Percentiles rank a stretch among this genome's conserved stretches.
These are phyloP conservation scores for Zaprionus taronus DNA, from an alignment of 1,140 invertebrate species.

Conservation along the genomic window DNA sequence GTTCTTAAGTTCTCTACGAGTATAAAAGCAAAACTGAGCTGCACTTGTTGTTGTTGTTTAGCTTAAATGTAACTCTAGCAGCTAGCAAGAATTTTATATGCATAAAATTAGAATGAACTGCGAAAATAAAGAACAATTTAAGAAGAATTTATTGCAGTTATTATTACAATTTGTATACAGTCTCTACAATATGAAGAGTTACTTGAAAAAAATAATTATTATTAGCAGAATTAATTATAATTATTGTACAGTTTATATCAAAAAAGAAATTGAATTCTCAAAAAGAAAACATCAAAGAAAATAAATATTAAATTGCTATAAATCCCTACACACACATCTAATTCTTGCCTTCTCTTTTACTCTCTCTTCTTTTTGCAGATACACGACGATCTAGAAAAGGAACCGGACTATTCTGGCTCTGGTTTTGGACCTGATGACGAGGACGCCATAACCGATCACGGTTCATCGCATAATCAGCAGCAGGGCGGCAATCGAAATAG, in stretches of 20 bases:
- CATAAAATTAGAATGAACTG: not conserved
- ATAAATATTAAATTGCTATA: not conserved
- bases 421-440: slow-evolving; percentile 90
- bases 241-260: no score
- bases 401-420: slow-evolving; percentile 89
- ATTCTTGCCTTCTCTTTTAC: no score
- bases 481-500: slow-evolving; percentile 65
- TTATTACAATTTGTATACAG: not conserved
- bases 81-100: not conserved
- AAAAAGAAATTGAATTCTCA: no score
- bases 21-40: not conserved
- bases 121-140: not conserved
- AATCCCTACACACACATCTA: not conserved
- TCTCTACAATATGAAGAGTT: no score
- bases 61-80: not conserved
- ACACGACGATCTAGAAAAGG: slow-evolving; percentile 86
- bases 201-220: no score
- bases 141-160: not conserved
- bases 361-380: slow-evolving; percentile 71
- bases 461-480: slow-evolving; percentile 64
- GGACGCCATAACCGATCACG: slow-evolving; percentile 84
- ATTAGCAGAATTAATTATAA: no score
- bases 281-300: not conserved
- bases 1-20: not conserved
- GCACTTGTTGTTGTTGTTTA: not conserved